Evolutionary conservation across 2,113 vertebrate genomes (phyloP), one percentile per base, ranked within the genome.

Genomic region (Ptilorrhoa leucosticta): DNA sequence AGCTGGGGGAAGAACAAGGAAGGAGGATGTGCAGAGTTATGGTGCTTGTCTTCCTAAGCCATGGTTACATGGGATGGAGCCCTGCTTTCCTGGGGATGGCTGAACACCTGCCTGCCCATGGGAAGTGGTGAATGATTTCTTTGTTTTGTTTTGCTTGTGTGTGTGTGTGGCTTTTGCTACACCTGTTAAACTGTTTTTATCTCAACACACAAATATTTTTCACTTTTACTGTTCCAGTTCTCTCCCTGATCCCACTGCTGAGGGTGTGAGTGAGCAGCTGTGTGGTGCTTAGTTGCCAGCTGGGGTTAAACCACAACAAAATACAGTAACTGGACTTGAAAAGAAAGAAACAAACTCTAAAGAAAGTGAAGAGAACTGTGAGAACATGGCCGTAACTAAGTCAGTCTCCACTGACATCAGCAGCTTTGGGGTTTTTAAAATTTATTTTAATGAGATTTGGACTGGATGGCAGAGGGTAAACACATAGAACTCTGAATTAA

Each of bases 1-100:
- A 76, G 19, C 19, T 26, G 9, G 23, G 17, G 23, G 16, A 82
- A 58, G 53, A 75, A 10, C 11, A 45, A 39, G 53, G 53, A 75
- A 60, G 8, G 14, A 5, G 8, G 9, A 40, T 35, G 13, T 76
- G n/a, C 30, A 40, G 87, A n/a, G 39, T 68, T 53, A 3, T 4
- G 14, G 11, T 27, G 30, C 35, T 68, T 61, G 16, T 47, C 78
- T 75, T 75, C n/a, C 39, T 21, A 54, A 69, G 10, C 23, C 30
- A 35, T 8, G 18, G 30, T 22, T 68, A 7, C 2, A 2, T 0
- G 0, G 33, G 47, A 33, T 37, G 27, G 31, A 83, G 18, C 13
- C 47, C 30, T 69, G 26, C 47, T 63, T 56, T 83, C 54, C 22
- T 42, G 47, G 31, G 40, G 21, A 40, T 31, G 54, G 13, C 28